Evolutionary conservation across 2,888 invertebrate species (phyloP).

Genomic region (Lydus trimaculatus): DNA sequence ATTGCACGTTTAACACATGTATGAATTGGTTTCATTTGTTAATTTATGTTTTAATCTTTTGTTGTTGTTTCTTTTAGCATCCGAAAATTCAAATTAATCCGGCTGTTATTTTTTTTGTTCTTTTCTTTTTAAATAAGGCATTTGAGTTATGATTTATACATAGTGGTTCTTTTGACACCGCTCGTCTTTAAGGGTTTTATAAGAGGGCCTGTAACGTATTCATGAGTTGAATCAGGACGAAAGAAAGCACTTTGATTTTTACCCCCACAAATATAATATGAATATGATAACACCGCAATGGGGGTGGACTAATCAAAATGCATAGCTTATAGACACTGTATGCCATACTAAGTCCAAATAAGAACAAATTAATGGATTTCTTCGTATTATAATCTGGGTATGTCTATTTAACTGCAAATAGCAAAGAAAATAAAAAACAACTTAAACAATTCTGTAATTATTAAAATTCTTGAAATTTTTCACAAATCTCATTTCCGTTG

Average conservation of each 20-base stretch:
- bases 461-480: conserved; percentile 14
- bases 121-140: conserved; percentile 4
- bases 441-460: neutral
- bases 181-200: conserved; percentile 52
- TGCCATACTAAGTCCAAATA: conserved; percentile 53
- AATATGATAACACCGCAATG: conserved; percentile 57
- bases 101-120: neutral
- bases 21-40: conserved; percentile 1
- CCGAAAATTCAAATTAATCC: conserved; percentile 36
- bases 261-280: conserved; percentile 58
- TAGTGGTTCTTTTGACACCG: conserved; percentile 51
- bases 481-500: conserved; percentile 4
- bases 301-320: conserved; percentile 59
- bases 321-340: conserved; percentile 55
- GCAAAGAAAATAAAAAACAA: neutral
- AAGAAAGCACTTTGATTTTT: conserved; percentile 60
- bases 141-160: conserved; percentile 50
- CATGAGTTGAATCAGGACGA: conserved; percentile 55
- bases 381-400: conserved; percentile 31
- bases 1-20: conserved; percentile 9
- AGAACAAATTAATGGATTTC: conserved; percentile 50
- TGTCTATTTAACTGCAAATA: neutral
- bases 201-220: conserved; percentile 53
- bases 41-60: neutral
- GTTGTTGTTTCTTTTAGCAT: too few relatives aligned